phyloP scores from a whole-genome alignment of 64 coral and sea anemone genomes.

The Montipora sp. region DNA sequence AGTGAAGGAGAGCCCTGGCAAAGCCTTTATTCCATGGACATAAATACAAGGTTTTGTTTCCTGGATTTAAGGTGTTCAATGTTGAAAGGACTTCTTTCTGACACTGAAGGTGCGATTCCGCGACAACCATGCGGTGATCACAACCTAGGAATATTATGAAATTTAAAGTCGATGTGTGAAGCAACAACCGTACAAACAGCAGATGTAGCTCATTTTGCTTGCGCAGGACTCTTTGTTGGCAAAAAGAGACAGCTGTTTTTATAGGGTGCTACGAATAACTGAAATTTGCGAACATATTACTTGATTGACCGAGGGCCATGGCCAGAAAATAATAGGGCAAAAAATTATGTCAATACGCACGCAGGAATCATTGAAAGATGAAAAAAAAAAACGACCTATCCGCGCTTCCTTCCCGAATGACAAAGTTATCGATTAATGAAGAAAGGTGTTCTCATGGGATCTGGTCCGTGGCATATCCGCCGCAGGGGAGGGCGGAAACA shows the following conservation, averaged over 20 bases:
- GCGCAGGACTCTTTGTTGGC: too few species aligned
- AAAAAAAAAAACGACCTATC: too few species aligned
- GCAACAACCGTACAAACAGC: too few species aligned
- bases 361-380: too few species aligned
- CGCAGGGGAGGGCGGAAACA: background rate
- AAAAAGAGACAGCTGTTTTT: background rate
- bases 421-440: too few species aligned
- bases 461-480: background rate
- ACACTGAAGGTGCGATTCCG: background rate
- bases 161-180: too few species aligned
- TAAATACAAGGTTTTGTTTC: constrained; percentile 13
- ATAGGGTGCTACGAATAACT: background rate
- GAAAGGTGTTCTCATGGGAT: background rate
- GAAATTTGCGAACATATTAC: too few species aligned
- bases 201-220: too few species aligned
- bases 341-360: too few species aligned
- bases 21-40: background rate
- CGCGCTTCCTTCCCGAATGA: background rate
- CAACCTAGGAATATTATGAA: background rate
- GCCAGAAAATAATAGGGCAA: too few species aligned
- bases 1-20: background rate
- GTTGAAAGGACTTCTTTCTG: background rate
- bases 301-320: too few species aligned
- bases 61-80: background rate
- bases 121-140: constrained; percentile 18